Conservation (phyloP, 2,113 vertebrate genomes). For the Thalassoma bifasciatum region DNA sequence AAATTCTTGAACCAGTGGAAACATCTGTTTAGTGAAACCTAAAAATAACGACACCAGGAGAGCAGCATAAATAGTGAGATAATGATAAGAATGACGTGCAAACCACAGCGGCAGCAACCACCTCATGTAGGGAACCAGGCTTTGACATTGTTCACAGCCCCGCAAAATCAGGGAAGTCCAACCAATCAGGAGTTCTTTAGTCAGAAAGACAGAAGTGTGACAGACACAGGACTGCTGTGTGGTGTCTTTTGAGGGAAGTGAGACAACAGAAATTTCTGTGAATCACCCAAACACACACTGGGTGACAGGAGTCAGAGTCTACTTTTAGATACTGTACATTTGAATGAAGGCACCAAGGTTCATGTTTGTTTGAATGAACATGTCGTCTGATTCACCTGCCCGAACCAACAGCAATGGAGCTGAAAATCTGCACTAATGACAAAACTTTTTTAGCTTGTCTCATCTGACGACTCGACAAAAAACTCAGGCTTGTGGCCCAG, state of each 20-base stretch:
- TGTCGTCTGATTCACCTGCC: no score
- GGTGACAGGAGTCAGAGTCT: neutral
- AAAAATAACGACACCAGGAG: neutral
- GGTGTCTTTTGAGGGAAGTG: slow-evolving; percentile 36
- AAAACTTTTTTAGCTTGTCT: no score
- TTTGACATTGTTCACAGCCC: slow-evolving; percentile 7
- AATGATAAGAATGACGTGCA: neutral
- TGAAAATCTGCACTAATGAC: no score
- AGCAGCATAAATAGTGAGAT: neutral
- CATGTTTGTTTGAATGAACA: no score
- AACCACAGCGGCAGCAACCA: neutral
- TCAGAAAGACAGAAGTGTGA: slow-evolving; percentile 31
- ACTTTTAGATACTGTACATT: neutral
- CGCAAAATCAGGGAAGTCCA: slow-evolving; percentile 40
- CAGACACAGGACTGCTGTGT: neutral
- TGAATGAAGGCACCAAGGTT: neutral
- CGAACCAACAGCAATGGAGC: no score
- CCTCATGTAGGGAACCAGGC: slow-evolving; percentile 19
- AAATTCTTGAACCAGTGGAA: neutral
- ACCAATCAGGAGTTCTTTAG: slow-evolving; percentile 3
- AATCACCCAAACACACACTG: neutral
- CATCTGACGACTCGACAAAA: neutral
- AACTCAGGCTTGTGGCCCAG: no score
- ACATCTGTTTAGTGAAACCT: neutral
- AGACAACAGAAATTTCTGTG: slow-evolving; percentile 12